Percentiles rank a stretch among this genome's conserved stretches.
These are phyloP conservation scores for Babylonia areolata DNA, from an alignment of 1,140 invertebrate species.

Conservation along the genomic window DNA sequence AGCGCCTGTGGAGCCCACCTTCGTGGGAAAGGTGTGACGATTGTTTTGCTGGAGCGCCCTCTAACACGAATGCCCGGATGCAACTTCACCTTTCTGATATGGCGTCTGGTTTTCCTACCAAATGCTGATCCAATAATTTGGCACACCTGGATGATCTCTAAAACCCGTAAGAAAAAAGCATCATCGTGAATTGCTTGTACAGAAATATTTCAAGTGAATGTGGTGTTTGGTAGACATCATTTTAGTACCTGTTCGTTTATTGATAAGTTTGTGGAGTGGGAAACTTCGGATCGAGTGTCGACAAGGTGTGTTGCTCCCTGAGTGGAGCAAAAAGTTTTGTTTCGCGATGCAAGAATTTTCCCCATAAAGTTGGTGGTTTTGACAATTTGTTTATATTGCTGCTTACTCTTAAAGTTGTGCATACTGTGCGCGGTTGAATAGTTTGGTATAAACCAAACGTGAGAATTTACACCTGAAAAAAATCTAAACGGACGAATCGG, in stretches of 20 bases:
- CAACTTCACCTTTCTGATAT: slow-evolving; percentile 13
- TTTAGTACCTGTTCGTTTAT: not conserved
- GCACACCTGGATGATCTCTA: slow-evolving; percentile 8
- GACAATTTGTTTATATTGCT: not conserved
- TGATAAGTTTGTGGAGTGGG: not conserved
- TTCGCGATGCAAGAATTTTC: not conserved
- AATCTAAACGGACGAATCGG: not conserved
- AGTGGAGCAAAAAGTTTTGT: not conserved
- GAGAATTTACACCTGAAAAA: not conserved
- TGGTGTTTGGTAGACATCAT: not conserved
- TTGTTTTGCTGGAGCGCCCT: slow-evolving; percentile 26
- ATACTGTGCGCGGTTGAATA: not conserved
- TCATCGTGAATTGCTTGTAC: not conserved
- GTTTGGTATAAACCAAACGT: not conserved
- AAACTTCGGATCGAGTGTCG: not conserved
- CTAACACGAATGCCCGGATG: slow-evolving; percentile 34
- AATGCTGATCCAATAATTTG: not conserved
- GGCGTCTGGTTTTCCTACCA: slow-evolving; percentile 6
- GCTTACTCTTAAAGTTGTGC: not conserved
- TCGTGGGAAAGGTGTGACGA: slow-evolving; percentile 20
- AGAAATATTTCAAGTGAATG: not conserved
- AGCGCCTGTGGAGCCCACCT: not conserved
- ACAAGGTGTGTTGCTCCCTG: slow-evolving; percentile 5
- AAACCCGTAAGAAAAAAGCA: not conserved
- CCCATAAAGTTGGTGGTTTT: too few relatives aligned